Evolutionary conservation across 92 coral and sea anemone genomes (phyloP), one percentile per base, ranked within the genome.

Genomic region (Zoanthus solanderi): DNA sequence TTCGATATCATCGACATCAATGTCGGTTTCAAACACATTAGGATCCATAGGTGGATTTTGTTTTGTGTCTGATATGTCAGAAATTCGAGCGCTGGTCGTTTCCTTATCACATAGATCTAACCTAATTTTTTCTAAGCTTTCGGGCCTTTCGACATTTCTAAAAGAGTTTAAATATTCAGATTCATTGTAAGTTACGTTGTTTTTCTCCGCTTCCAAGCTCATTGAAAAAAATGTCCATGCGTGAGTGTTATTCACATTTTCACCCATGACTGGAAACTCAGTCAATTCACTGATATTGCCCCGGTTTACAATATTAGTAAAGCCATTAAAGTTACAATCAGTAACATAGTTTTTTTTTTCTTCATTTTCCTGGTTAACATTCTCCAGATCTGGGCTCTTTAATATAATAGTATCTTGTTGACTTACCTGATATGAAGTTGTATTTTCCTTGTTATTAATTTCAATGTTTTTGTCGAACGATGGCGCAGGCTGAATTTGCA

Each of bases 161-260:
- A 50, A 8, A 34, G n/a, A 48, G 14, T 53, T 77, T 52, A 12
- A 45, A 53, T 34, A 15, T 37, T 82, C 69, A 31, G 60, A 45
- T 31, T 90, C 83, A 29, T 17, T 75, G 72, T 18, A 72, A 34
- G 16, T 79, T 30, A 69, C 46, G 48, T 58, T 88, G 47, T 54
- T 67, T 15, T 53, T 50, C 28, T 90, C 92, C 13, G 87, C 89
- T 84, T 54, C 71, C 17, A 90, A 92, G 13, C 94, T 89, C 94
- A 94, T 91, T 4, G 98, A 84, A 78, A 93, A 94, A 76, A 94
- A 94, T 9, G 96, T 94, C 98, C 98, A 94, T 65, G 98, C 89
- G 88, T 94, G 98, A 4, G 90, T 94, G 48, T 79, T 88, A 37
- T 88, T 92, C 9, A 74, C n/a, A 71, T 83, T 72, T 58, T 67